These are phyloP conservation scores for Stenodera caucasica DNA, from an alignment of 2,888 invertebrate genomes.

Conservation along the genomic window DNA sequence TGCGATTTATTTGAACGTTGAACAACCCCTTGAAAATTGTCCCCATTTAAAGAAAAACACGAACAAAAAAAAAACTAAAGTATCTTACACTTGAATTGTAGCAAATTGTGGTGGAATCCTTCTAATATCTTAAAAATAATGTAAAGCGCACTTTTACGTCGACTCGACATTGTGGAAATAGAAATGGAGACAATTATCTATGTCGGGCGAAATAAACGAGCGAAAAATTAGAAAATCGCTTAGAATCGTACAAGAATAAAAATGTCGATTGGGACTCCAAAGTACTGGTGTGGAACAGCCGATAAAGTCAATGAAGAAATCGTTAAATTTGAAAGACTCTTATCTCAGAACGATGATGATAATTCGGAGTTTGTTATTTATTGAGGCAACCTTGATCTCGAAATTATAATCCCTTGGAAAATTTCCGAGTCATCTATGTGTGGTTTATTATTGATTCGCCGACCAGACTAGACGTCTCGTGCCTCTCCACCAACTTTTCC, in stretches of 20 bases:
- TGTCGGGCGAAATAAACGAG: no score
- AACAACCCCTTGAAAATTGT: background rate
- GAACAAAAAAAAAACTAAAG: no score
- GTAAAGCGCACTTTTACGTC: no score
- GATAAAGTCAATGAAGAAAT: background rate
- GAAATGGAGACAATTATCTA: no score
- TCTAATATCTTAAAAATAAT: no score
- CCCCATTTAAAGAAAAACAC: no score
- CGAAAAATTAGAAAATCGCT: background rate
- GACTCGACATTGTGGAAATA: no score
- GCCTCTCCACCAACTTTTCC: background rate
- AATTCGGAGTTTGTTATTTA: no score
- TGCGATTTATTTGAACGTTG: background rate
- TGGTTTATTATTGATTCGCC: background rate
- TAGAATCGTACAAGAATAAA: background rate
- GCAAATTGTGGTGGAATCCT: no score
- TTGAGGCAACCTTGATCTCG: background rate
- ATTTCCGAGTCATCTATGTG: background rate
- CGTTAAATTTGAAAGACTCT: background rate
- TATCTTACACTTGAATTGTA: no score
- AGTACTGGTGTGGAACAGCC: background rate
- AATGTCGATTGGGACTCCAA: background rate
- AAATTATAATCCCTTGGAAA: background rate
- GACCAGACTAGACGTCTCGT: background rate
- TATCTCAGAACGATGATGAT: no score